These are phyloP conservation scores for Vipera ursinii DNA, from an alignment of 2,797 vertebrate species.

Conservation along the genomic window DNA sequence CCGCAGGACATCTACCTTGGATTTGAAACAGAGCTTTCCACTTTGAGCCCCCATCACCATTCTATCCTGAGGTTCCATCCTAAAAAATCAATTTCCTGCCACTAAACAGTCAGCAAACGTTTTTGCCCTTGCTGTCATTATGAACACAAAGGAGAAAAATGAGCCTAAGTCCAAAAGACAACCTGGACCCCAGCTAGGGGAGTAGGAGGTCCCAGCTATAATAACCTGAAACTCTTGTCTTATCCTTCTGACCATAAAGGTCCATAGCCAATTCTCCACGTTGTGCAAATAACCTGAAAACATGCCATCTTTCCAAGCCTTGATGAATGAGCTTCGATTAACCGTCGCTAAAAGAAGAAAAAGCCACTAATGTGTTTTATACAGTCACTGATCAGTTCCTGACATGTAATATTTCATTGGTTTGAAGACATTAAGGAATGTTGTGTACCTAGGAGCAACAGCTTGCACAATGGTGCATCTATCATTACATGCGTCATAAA, in stretches of 20 bases:
- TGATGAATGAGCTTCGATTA: conserved; percentile 71
- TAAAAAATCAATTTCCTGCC: neutral
- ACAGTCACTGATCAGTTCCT: conserved; percentile 72
- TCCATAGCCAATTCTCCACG: conserved; percentile 59
- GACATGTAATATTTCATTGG: conserved; percentile 74
- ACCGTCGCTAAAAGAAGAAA: conserved; percentile 68
- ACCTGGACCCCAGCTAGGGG: neutral
- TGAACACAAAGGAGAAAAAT: neutral
- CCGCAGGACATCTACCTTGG: neutral
- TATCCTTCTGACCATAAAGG: conserved; percentile 65
- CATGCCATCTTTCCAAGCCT: conserved; percentile 65
- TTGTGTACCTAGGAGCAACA: conserved; percentile 70
- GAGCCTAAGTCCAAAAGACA: conserved; percentile 2
- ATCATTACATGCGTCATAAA: conserved; percentile 70
- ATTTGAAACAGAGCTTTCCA: neutral
- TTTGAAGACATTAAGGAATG: conserved; percentile 67
- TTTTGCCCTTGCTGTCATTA: neutral
- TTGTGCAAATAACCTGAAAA: conserved; percentile 58
- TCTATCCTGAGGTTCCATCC: neutral
- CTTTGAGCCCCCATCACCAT: neutral
- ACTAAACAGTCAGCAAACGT: neutral
- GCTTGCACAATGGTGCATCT: conserved; percentile 63
- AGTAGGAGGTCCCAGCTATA: conserved; percentile 47
- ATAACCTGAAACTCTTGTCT: conserved; percentile 63
- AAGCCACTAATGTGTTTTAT: conserved; percentile 73